Conservation (phyloP, 2,797 vertebrate species). For the Amblyraja radiata region DNA sequence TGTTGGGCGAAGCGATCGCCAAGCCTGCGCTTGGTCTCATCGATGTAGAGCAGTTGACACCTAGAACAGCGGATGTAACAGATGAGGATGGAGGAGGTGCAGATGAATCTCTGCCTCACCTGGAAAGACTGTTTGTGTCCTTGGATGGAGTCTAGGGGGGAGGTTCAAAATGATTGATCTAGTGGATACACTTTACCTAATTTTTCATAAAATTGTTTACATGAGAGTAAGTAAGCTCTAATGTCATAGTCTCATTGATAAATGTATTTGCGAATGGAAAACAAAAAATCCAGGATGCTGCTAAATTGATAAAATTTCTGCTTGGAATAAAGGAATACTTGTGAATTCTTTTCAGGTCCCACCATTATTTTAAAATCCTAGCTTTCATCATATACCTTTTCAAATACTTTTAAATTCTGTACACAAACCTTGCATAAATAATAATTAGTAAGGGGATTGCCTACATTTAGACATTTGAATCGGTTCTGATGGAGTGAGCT, state of each 20-base stretch:
- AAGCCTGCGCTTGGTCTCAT: too few relatives aligned
- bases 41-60: too few relatives aligned
- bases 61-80: too few relatives aligned
- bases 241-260: not conserved
- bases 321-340: not conserved
- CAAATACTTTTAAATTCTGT: not conserved
- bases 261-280: not conserved
- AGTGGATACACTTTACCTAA: not conserved
- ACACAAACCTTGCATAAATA: not conserved
- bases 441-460: not conserved
- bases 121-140: too few relatives aligned
- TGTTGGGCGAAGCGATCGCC: too few relatives aligned
- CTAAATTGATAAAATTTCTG: not conserved
- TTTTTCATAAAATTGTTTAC: not conserved
- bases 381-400: not conserved
- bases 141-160: too few relatives aligned
- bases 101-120: too few relatives aligned
- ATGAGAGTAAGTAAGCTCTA: not conserved
- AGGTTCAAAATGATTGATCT: not conserved
- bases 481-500: not conserved
- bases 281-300: not conserved
- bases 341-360: not conserved
- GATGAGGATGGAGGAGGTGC: too few relatives aligned
- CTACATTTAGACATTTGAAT: not conserved
- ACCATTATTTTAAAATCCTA: not conserved